Evolutionary conservation across 2,113 vertebrate species (phyloP), one percentile per base, ranked within the genome.

Genomic region (Tupaia tana): DNA sequence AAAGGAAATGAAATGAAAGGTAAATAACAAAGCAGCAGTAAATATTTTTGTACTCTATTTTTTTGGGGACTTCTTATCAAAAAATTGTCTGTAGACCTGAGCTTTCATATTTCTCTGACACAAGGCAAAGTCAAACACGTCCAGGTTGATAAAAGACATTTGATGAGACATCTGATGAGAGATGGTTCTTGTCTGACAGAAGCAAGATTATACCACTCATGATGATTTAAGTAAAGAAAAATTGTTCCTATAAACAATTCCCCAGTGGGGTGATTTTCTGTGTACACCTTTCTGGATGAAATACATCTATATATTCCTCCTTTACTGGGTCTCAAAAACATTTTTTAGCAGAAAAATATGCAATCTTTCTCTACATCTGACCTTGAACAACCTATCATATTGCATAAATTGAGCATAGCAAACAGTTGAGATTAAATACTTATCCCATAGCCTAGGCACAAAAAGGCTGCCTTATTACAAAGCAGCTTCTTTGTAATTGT

Each of bases 221-320:
- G 69, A 78, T 96, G 94, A 96, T 96, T 97, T 97, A 97, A 73
- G 89, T 69, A 71, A 96, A 97, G 96, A 91, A 87, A 97, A 91
- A 91, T 91, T 22, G 56, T 78, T 56, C 86, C 83, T 80, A 94
- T 92, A 94, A 96, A 97, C 83, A 97, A 91, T 93, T 59, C 91
- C 75, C 52, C 4, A 34, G 67, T 75, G 67, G 67, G 2, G 9
- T 78, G 81, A 73, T 71, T 95, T 96, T 66, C n/a, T 83, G 20
- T 89, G 56, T 71, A 90, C 22, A 91, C 61, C 79, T 89, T 91
- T 96, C 91, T 24, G 54, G 54, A 93, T 89, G 91, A 97, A 91
- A 91, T 97, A 95, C 67, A 24, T 58, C 58, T 16, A 71, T 4
- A 14, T 75, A 86, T 86, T 58, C 20, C 18, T 82, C 61, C n/a